Evolutionary conservation across 2,113 vertebrate genomes (phyloP).

Genomic region (Apaloderma vittatum): DNA sequence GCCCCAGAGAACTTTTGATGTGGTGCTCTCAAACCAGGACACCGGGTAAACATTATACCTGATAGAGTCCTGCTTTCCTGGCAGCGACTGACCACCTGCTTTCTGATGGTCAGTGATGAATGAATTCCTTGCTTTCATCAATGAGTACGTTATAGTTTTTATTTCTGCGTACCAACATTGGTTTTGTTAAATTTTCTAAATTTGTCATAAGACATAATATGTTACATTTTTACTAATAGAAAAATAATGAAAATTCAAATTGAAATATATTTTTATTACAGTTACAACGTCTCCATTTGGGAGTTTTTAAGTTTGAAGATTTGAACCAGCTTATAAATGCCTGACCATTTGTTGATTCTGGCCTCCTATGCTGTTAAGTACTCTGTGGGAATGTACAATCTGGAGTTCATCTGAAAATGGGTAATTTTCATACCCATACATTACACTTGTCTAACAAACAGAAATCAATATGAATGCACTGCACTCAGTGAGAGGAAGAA

Average conservation of each 20-base stretch:
- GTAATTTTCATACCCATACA: neutral
- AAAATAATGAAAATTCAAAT: slow-evolving; percentile 1
- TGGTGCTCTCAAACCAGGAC: too few relatives aligned
- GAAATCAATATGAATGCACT: neutral
- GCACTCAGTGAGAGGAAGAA: neutral
- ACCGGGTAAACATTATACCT: too few relatives aligned
- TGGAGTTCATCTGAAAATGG: neutral
- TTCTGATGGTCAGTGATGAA: neutral
- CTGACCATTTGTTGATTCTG: slow-evolving; percentile 19
- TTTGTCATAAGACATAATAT: neutral
- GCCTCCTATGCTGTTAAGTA: neutral
- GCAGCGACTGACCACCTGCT: too few relatives aligned
- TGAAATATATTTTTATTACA: neutral
- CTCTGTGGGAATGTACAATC: neutral
- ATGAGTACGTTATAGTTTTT: neutral
- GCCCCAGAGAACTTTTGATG: too few relatives aligned
- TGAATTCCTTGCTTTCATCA: neutral
- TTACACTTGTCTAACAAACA: neutral
- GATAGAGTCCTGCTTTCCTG: too few relatives aligned
- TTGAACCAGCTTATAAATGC: neutral
- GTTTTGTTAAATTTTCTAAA: neutral
- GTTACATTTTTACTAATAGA: neutral
- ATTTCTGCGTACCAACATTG: neutral
- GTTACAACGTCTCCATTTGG: neutral
- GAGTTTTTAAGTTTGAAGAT: neutral